Base-by-base conservation (phyloP, 2,113 vertebrate genomes). In the Elaphurus davidianus region DNA sequence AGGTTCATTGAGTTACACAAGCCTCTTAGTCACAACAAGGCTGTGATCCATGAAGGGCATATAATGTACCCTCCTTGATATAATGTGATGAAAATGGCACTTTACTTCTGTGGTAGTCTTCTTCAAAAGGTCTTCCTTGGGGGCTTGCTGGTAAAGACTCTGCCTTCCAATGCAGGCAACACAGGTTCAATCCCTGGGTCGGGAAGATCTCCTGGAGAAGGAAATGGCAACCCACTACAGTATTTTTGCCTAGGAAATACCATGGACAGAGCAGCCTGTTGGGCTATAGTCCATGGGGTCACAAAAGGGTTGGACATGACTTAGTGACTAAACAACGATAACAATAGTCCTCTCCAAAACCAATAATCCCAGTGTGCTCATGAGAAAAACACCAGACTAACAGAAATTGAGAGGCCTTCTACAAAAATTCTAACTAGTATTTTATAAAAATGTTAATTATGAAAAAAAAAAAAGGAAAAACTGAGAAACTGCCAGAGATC, bases 321-420 rank as follows among this genome's bases (percentile, higher is more conserved):
- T 71, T 71, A 71, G 67, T 71, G n/a, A 12, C 67, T 71, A 21
- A 71, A 36, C 62, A 71, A 71, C 3, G 12, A 11, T 71, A 36
- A 23, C n/a, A 71, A 71, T n/a, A 85, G 84, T 88, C 67, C 82
- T 71, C 43, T 88, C 36, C 40, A 88, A 97, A 94, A 94, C 33
- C 23, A 47, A 40, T 54, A 98, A 78, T 6, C 16, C 40, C 43
- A 94, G 52, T 54, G 54, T 36, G 88, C 91, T 43, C 15, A 87
- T 82, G 81, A 95, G 52, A 85, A 88, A 92, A 96, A 83, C 9
- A 67, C 59, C n/a, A 95, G 82, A 91, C 14, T 91, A 90, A 87
- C 21, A 84, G 14, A 91, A 91, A 84, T 43, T 89, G 60, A 91
- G 33, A 57, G 50, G 25, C 28, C 50, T 43, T 91, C 23, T 52